phyloP scores from a whole-genome alignment of 2,797 vertebrate species.

The Iguana delicatissima region DNA sequence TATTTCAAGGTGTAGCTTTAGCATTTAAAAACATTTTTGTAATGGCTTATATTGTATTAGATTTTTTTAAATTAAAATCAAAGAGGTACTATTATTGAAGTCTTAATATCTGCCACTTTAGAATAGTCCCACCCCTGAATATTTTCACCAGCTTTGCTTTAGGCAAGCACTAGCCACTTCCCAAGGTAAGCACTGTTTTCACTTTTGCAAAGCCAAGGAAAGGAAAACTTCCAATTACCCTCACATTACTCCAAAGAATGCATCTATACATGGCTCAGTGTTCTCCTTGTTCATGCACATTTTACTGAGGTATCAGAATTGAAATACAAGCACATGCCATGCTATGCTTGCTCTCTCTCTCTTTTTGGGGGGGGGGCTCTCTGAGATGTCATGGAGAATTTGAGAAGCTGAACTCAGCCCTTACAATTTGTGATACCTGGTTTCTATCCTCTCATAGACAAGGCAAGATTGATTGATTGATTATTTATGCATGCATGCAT shows the following conservation, averaged over 20 bases:
- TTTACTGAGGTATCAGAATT: background rate
- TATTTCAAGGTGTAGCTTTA: background rate
- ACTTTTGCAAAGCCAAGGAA: no score
- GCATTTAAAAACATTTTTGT: background rate
- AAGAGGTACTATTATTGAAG: no score
- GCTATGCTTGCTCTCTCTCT: background rate
- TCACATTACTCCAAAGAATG: background rate
- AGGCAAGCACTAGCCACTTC: no score
- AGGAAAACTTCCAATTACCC: no score
- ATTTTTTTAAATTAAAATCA: no score
- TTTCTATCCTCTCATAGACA: background rate
- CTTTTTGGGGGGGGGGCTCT: background rate
- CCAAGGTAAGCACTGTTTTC: no score
- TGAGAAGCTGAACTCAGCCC: background rate
- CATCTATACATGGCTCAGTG: background rate
- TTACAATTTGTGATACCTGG: background rate
- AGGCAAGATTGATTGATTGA: no score
- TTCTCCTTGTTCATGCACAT: background rate
- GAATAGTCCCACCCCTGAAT: no score
- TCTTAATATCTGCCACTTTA: no score
- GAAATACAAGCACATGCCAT: background rate
- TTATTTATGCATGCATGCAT: no score
- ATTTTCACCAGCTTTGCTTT: no score
- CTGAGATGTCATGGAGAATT: background rate
- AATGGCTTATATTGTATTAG: background rate